Percentiles rank a stretch among this genome's conserved stretches.
Evolutionary conservation across 2,113 vertebrate genomes (phyloP).

Genomic region (Lophius piscatorius): DNA sequence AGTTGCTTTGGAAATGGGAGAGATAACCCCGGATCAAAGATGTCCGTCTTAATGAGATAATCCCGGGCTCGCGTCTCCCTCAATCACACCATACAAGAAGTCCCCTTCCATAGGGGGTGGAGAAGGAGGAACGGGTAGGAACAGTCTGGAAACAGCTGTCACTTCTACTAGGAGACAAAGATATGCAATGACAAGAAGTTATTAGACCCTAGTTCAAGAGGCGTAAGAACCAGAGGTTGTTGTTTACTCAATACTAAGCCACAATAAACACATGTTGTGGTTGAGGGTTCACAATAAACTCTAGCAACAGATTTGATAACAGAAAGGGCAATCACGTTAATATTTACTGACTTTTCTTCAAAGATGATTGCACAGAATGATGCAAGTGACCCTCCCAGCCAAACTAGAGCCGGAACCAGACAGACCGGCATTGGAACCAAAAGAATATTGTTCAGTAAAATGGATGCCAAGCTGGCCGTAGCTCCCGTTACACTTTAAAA

Average conservation of each 20-base stretch:
- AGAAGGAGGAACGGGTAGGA: slow-evolving; percentile 11
- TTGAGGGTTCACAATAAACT: slow-evolving; percentile 8
- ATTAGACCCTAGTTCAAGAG: slow-evolving; percentile 37
- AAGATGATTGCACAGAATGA: slow-evolving; percentile 40
- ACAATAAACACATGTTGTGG: slow-evolving; percentile 26
- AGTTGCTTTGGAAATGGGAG: slow-evolving; percentile 68
- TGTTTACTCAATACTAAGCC: slow-evolving; percentile 43
- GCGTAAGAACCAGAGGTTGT: slow-evolving; percentile 22
- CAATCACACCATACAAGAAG: slow-evolving; percentile 51
- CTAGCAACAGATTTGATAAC: background rate
- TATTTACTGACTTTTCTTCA: slow-evolving; percentile 27
- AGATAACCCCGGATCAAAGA: slow-evolving; percentile 70
- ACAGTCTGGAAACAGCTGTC: slow-evolving; percentile 69
- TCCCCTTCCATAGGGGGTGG: slow-evolving; percentile 14
- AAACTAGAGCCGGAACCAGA: slow-evolving; percentile 1
- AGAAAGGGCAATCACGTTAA: slow-evolving; percentile 33
- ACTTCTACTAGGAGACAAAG: slow-evolving; percentile 51
- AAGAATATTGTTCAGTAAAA: slow-evolving; percentile 19
- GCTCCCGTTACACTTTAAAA: slow-evolving; percentile 30
- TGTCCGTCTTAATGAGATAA: slow-evolving; percentile 70
- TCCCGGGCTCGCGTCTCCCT: slow-evolving; percentile 62
- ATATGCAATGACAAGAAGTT: slow-evolving; percentile 45
- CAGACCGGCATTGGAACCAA: slow-evolving; percentile 35
- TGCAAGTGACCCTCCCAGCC: slow-evolving; percentile 40
- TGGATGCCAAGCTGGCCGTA: slow-evolving; percentile 14